Evolutionary conservation across 2,797 vertebrate genomes (phyloP).

Genomic region (Ambastaia sidthimunki): DNA sequence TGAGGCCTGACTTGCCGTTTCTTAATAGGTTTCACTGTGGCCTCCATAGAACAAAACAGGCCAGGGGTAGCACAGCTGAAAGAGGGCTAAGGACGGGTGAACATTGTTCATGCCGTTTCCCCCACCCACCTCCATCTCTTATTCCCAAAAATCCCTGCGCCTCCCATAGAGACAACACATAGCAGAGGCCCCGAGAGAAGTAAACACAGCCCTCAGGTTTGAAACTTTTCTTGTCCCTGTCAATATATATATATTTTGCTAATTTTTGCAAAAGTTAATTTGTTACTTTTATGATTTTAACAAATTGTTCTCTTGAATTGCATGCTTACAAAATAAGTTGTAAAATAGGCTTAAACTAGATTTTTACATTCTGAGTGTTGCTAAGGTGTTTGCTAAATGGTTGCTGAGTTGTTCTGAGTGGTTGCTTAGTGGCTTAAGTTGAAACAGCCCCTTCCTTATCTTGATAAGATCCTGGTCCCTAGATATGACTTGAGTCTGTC

Average conservation of each 20-base stretch:
- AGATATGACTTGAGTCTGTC: not conserved
- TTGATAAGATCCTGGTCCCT: no score
- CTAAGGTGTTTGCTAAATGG: not conserved
- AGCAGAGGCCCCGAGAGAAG: slow-evolving; percentile 68
- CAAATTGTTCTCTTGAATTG: not conserved
- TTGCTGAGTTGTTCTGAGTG: not conserved
- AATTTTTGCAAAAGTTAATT: not conserved
- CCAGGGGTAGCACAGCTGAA: slow-evolving; percentile 48
- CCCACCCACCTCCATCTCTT: slow-evolving; percentile 26
- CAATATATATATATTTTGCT: not conserved
- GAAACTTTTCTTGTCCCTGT: slow-evolving; percentile 12
- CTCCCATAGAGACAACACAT: slow-evolving; percentile 46
- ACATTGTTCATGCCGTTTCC: slow-evolving; percentile 53
- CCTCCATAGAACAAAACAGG: slow-evolving; percentile 49
- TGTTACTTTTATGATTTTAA: not conserved
- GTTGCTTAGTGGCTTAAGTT: not conserved
- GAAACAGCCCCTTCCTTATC: no score
- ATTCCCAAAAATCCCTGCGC: slow-evolving; percentile 33
- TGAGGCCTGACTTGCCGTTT: slow-evolving; percentile 49
- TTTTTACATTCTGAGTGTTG: not conserved
- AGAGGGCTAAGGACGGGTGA: slow-evolving; percentile 57
- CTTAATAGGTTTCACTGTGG: slow-evolving; percentile 52
- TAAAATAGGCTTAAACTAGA: not conserved
- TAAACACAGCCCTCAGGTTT: slow-evolving; percentile 68
- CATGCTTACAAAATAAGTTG: not conserved